phyloP scores from a whole-genome alignment of 2,888 invertebrate genomes.

The Unio delphinus region DNA sequence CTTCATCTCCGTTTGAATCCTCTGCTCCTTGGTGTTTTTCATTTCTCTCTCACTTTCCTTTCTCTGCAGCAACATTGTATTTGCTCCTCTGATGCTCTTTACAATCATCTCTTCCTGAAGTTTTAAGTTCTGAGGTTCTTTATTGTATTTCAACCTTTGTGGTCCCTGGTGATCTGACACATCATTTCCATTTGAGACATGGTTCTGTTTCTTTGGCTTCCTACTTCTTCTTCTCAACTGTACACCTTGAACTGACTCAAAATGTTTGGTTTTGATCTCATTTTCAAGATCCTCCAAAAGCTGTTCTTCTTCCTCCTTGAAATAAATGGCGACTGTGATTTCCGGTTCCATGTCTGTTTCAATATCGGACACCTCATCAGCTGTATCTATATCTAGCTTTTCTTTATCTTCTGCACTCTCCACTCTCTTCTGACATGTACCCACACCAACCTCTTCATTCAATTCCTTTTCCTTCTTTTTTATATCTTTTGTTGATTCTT shows the following conservation, averaged over 20 bases:
- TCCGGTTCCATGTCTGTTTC: conserved; percentile 30
- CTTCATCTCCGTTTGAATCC: conserved; percentile 11
- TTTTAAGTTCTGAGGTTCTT: background rate
- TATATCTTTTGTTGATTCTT: background rate
- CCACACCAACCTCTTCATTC: conserved; percentile 3
- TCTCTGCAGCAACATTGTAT: conserved; percentile 12
- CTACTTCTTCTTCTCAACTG: conserved; percentile 15
- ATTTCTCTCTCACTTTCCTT: conserved; percentile 14
- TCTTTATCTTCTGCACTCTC: background rate
- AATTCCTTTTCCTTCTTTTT: conserved; percentile 2
- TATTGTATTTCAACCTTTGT: conserved; percentile 2
- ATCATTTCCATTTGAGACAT: conserved; percentile 10
- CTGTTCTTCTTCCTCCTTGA: conserved; percentile 12
- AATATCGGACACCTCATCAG: conserved; percentile 42
- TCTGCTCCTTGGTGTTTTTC: conserved; percentile 8
- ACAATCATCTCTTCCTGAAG: conserved; percentile 7
- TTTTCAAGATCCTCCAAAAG: conserved; percentile 6
- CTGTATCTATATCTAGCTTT: conserved; percentile 21
- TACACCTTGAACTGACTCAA: background rate
- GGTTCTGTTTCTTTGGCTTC: conserved; percentile 12
- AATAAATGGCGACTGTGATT: conserved; percentile 22
- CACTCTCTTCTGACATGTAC: background rate
- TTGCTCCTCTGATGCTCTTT: conserved; percentile 6
- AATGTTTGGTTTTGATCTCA: background rate
- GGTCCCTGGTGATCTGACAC: conserved; percentile 10